Evolutionary conservation across 2,113 vertebrate genomes (phyloP).

Genomic region (Crotalus helleri): DNA sequence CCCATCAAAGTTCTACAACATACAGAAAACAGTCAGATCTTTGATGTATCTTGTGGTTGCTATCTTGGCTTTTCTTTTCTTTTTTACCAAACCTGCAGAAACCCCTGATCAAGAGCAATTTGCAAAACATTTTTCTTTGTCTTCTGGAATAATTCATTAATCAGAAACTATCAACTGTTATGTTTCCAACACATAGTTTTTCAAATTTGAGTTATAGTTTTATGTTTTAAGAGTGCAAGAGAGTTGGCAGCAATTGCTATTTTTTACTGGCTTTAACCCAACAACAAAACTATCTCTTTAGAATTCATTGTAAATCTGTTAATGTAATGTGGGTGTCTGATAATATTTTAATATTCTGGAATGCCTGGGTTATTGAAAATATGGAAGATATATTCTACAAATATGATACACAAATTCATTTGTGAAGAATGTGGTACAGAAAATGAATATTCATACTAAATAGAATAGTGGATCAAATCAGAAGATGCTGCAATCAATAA

Average conservation of each 20-base stretch:
- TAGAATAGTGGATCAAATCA: neutral
- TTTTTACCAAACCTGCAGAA: too few species aligned
- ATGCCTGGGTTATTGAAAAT: conserved; percentile 16
- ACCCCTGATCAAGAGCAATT: conserved; percentile 24
- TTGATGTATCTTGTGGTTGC: too few species aligned
- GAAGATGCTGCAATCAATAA: neutral
- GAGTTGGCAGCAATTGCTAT: conserved; percentile 21
- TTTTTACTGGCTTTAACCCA: conserved; percentile 36
- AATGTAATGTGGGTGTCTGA: conserved; percentile 2
- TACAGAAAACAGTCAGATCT: too few species aligned
- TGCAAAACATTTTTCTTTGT: neutral
- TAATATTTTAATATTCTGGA: neutral
- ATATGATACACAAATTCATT: neutral
- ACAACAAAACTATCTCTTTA: conserved; percentile 24
- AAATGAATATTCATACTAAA: neutral
- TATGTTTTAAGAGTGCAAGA: conserved; percentile 38
- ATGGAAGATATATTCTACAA: neutral
- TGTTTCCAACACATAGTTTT: conserved; percentile 18
- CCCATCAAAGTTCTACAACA: too few species aligned
- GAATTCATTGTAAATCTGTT: neutral
- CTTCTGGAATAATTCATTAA: neutral
- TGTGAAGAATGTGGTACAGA: neutral
- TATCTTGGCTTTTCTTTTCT: too few species aligned
- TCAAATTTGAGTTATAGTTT: conserved; percentile 10
- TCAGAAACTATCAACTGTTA: neutral